Base-by-base conservation (phyloP, 1,140 invertebrate genomes). In the Leptopilina clavipes region DNA sequence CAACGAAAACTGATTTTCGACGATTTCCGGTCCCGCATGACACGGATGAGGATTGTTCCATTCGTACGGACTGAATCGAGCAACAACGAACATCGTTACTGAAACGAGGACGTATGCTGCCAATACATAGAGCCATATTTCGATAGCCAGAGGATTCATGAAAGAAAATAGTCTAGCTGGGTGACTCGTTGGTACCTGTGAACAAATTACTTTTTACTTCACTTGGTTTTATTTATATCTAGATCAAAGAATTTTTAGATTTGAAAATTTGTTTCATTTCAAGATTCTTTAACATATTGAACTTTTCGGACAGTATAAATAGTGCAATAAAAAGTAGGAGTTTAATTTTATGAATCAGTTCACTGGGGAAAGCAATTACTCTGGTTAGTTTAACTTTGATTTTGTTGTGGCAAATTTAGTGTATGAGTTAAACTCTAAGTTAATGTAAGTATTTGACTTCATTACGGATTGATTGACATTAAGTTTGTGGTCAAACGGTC, bases 121-220 rank as follows among this genome's bases (percentile, higher is more conserved):
- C 9, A 96, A 87, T 70, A 95, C 93, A 87, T 95, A 96, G 22
- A 96, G 88, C 95, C 95, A 96, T 75, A 97, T 96, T 85, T 96
- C 95, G 71, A 94, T 93, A 1, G 96, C 96, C 76, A 97, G 91
- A 0, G 97, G 97, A 82, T 96, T 94, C 91, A 98, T 94, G 88
- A 98, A 98, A 3, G 96, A 96, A 87, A 97, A 97, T 1, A 97
- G 90, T 17, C 94, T 92, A 0, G 95, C 94, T 59, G 94, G 93
- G 76, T 95, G 94, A 77, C 93, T 92, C 31, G 92, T 93, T 5
- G 95, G 95, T 65, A 94, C 93, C 92, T 93, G 88, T 73, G 59
- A 72, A 77, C 17, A 70, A 78, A 74, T 37, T 18, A 10, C 1
- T 59, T 22, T 54, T 48, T 44, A 45, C 17, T 12, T 40, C 1